Conservation (phyloP, 2,797 vertebrate genomes). For the Antrozous pallidus region DNA sequence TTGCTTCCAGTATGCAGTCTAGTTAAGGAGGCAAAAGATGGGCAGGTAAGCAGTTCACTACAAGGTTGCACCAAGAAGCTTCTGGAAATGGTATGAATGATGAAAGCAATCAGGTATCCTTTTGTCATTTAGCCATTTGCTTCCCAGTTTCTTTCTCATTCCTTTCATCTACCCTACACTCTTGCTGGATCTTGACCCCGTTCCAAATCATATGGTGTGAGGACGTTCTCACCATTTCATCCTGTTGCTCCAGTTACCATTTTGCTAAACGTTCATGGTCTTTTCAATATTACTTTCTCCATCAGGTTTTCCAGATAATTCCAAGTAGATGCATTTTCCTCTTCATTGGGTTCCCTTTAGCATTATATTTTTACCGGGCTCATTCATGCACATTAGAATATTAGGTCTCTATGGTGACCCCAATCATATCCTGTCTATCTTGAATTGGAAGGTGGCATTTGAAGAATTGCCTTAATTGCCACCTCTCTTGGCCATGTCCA, state of each 20-base stretch:
- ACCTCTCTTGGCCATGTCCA: neutral
- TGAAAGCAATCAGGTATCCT: neutral
- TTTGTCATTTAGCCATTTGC: neutral
- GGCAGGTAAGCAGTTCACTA: neutral
- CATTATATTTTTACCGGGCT: neutral
- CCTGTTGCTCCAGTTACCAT: neutral
- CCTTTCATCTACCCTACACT: neutral
- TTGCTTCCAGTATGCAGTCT: neutral
- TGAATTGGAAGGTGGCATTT: neutral
- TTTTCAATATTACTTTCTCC: neutral
- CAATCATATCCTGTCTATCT: neutral
- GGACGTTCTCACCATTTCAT: neutral
- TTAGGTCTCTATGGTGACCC: neutral
- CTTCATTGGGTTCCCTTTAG: neutral
- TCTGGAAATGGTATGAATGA: neutral
- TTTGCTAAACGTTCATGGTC: neutral
- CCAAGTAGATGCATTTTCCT: neutral
- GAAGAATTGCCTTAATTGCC: neutral
- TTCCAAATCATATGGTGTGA: neutral
- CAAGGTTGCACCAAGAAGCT: neutral
- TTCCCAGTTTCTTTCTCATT: neutral
- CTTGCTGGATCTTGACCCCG: neutral
- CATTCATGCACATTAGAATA: neutral
- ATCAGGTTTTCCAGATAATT: neutral
- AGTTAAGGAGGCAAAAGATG: neutral